These are phyloP conservation scores for Pangasius mekongensis DNA, from an alignment of 2,797 vertebrate species.

Conservation along the genomic window DNA sequence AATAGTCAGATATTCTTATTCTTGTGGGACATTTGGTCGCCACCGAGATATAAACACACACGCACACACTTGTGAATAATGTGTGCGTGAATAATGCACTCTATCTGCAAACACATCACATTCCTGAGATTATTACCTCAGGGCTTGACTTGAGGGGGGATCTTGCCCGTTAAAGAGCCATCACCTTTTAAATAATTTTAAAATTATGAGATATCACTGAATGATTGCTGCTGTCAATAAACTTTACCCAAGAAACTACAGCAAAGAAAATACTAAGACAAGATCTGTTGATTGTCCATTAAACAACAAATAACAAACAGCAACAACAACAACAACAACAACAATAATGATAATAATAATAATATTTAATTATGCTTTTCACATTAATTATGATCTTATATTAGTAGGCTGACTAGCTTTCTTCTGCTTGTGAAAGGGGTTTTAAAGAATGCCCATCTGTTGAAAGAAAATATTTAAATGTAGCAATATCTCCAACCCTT, in stretches of 20 bases:
- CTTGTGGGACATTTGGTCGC: background rate
- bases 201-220: too few relatives aligned
- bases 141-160: background rate
- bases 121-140: conserved; percentile 6
- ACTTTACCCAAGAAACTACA: background rate
- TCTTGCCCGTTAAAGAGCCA: background rate
- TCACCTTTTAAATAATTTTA: background rate
- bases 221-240: background rate
- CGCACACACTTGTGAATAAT: background rate
- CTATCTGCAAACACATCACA: conserved; percentile 35
- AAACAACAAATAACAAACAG: background rate
- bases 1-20: background rate
- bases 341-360: background rate
- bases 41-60: background rate
- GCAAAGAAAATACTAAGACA: background rate
- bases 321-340: background rate
- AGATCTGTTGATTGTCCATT: background rate
- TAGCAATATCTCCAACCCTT: background rate
- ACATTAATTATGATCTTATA: background rate
- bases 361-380: background rate
- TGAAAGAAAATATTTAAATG: background rate
- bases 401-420: background rate
- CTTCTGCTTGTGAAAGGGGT: background rate
- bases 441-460: too few relatives aligned
- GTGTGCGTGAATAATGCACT: background rate